Percentiles rank a stretch among this genome's conserved stretches.
These are phyloP conservation scores for Oceanodroma leucorhoa DNA, from an alignment of 2,797 vertebrate genomes.

Conservation along the genomic window DNA sequence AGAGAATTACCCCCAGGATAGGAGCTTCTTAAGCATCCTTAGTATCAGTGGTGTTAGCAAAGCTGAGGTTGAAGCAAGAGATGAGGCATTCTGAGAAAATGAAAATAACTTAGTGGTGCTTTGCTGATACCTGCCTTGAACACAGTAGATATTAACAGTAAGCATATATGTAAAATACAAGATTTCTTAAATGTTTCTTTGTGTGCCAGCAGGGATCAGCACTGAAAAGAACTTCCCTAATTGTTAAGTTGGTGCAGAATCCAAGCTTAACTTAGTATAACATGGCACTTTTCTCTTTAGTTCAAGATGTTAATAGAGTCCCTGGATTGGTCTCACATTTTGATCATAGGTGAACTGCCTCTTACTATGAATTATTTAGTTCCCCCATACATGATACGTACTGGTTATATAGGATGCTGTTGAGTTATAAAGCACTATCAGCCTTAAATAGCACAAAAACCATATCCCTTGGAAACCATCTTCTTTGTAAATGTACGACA, in stretches of 20 bases:
- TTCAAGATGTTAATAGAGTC: background rate
- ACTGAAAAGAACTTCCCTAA: background rate
- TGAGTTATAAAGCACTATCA: background rate
- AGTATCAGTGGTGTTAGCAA: background rate
- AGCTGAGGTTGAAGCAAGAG: background rate
- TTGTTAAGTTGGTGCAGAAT: background rate
- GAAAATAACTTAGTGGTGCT: background rate
- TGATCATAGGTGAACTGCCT: background rate
- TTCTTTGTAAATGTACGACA: background rate
- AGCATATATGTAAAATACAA: background rate
- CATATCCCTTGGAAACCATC: background rate
- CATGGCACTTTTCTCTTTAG: background rate
- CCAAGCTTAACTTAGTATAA: background rate
- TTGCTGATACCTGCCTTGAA: constrained; percentile 14
- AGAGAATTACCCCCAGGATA: background rate
- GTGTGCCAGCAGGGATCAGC: background rate
- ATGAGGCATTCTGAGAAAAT: background rate
- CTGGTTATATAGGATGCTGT: background rate
- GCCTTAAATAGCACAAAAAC: background rate
- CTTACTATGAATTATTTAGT: background rate
- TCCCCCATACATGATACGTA: background rate
- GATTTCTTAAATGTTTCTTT: background rate
- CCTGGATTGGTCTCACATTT: background rate
- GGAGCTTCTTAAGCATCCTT: background rate
- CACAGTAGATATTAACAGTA: background rate